Base-by-base conservation (phyloP, 35 echinoderm and acorn worm genomes). In the Strongylocentrotus purpuratus region DNA sequence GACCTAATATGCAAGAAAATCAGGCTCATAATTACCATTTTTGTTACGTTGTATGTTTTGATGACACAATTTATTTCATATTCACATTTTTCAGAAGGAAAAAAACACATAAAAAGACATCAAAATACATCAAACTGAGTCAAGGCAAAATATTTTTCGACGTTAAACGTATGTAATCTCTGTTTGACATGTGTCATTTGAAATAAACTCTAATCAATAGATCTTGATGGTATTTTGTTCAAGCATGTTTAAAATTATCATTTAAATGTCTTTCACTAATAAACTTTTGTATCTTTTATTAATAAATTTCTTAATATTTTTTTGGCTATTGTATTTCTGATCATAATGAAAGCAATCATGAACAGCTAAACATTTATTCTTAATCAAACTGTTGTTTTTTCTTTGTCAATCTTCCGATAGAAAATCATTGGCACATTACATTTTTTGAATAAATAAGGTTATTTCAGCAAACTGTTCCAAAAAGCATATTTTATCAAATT, bases 81-180 rank as follows among this genome's bases (percentile, higher is more conserved):
- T 78, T 78, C 65, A 78, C 65, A 78, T 78, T 78, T n/a, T 28
- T 78, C 65, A 78, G 65, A 78, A 78, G 65, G 65, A 78, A 78
- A 78, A 78, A 78, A 78, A 78, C 65, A 78, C 65, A 78, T 78
- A n/a, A n/a, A 78, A 78, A 78, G 20, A 78, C 65, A 78, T 78
- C 65, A 78, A 78, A 78, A 78, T 78, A 78, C 65, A 78, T 28
- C 65, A 28, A 78, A 78, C 20, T 78, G 65, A 78, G 65, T 78
- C 65, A 78, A 78, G 65, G 65, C 65, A 78, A 78, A 78, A 78
- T 28, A 28, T 7, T 78, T 78, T 78, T 78, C 65, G 65, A 78
- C 65, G 65, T 78, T 71, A 28, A 78, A 28, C 65, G 20, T 78
- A 0, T 78, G 65, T 2, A 78, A 78, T n/a, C 65, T 78, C 65